Base-by-base conservation (phyloP, 2,797 vertebrate genomes). In the Columba guinea region DNA sequence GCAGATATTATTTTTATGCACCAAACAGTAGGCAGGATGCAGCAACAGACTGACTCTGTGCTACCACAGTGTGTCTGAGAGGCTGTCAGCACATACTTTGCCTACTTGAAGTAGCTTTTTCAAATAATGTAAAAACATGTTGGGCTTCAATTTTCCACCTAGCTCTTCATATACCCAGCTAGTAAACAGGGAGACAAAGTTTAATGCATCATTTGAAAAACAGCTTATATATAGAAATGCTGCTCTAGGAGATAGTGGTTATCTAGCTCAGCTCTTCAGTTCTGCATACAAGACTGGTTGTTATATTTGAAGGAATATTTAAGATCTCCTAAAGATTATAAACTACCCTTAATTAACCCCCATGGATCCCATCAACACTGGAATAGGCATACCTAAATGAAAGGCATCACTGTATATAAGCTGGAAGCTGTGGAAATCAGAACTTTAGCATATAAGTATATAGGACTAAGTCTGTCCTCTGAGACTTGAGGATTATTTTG, bases 1-100 rank as follows among this genome's bases (percentile, higher is more conserved):
- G 91, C 91, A 95, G 91, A 94, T 93, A 95, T 94, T 96, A 96
- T 96, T 96, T 96, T 94, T 91, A 82, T 83, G 86, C 94, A 83
- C 68, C 76, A 85, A 95, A 91, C 86, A 78, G 95, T 89, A 95
- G 92, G 94, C 86, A 94, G 90, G 94, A 96, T 93, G 94, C 68
- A 49, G 93, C 92, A 95, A 95, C 95, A 97, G 96, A 91, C 96
- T 93, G 96, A 94, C 86, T 93, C 89, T 60, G 85, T 89, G 85
- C 91, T 91, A 94, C 90, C 94, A 91, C 87, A 90, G 92, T 19
- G 74, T 76, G 93, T 97, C 93, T 94, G 92, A 97, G 94, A 97
- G 95, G 90, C 93, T 94, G 94, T 93, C 93, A 97, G 94, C 93
- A 91, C 91, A 63, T 89, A 89, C 89, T 92, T 88, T 90, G 91